Evolutionary conservation across 1,140 invertebrate genomes (phyloP), one percentile per base, ranked within the genome.

Genomic region (Wasmannia auropunctata): DNA sequence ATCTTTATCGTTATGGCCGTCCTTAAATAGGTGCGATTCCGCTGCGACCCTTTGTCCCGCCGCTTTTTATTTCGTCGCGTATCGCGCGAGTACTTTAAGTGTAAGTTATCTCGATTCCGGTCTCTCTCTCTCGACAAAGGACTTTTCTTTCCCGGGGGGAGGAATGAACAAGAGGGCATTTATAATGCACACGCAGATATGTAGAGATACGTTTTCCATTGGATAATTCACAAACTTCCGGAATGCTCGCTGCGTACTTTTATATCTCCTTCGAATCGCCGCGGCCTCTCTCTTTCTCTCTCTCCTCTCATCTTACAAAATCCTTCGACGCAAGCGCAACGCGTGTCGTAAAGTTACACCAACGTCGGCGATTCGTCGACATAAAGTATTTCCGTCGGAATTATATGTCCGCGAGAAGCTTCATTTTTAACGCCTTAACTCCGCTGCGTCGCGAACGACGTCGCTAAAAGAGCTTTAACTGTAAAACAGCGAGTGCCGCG

Each of bases 141-240:
- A 28, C 81, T 63, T 88, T 70, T 69, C 67, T 14, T 31, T 67
- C 11, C 28, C 37, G 60, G 37, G 60, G 37, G 11, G 28, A 16
- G 31, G 14, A 10, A 40, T 31, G 70, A n/a, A 65, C 31, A 70
- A 54, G n/a, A n/a, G 62, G 51, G 46, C 34, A 49, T 88, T 86
- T 74, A 37, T 49, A 80, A 89, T 69, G 54, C 28, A 70, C 28
- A 46, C 63, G 49, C 56, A 46, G 19, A 72, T 56, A 72, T n/a
- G 51, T 31, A 40, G 54, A 31, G 4, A n/a, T 43, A 14, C 34
- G 37, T 49, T 60, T 75, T n/a, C 10, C 34, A 46, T 65, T 62
- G 49, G 76, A 88, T 83, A 77, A 88, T 89, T 86, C 70, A 86
- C 31, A 10, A 72, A 80, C 56, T 86, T 88, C 70, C 70, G 37